phyloP scores from a whole-genome alignment of 2,797 vertebrate species.

The Discoglossus pictus region DNA sequence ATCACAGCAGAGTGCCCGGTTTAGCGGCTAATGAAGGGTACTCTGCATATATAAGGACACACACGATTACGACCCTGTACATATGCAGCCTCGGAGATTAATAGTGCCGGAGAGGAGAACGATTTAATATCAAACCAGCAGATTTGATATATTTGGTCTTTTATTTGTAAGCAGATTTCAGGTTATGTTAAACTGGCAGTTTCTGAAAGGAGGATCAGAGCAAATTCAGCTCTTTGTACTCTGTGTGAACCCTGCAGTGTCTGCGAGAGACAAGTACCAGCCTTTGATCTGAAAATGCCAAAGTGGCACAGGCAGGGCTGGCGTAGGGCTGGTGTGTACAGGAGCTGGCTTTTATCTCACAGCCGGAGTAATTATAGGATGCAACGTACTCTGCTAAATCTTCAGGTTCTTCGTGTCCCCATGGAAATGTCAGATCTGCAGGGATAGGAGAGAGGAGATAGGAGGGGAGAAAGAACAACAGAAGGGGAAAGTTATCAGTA shows the following conservation, averaged over 20 bases:
- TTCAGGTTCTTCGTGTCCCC: conserved; percentile 28
- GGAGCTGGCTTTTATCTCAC: conserved; percentile 32
- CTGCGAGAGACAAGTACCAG: conserved; percentile 13
- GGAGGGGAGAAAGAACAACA: background rate
- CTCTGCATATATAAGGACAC: too few species aligned
- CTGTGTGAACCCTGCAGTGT: conserved; percentile 28
- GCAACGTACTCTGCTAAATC: conserved; percentile 29
- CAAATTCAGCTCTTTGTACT: conserved; percentile 24
- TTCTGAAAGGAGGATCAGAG: conserved; percentile 12
- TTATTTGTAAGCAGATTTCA: conserved; percentile 7
- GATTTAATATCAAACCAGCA: too few species aligned
- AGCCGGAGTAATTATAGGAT: conserved; percentile 45
- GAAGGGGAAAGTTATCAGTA: background rate
- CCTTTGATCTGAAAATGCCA: conserved; percentile 44
- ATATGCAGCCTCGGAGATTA: too few species aligned
- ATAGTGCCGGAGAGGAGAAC: too few species aligned
- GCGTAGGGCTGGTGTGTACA: conserved; percentile 18
- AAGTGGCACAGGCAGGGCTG: conserved; percentile 32
- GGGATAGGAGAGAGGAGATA: too few species aligned
- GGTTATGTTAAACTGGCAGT: conserved; percentile 18
- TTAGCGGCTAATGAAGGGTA: too few species aligned
- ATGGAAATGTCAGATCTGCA: conserved; percentile 28
- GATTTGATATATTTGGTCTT: too few species aligned
- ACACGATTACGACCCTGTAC: too few species aligned
- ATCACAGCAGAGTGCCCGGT: too few species aligned